phyloP scores from a whole-genome alignment of 2,888 invertebrate species.

The Lycophotia porphyrea region DNA sequence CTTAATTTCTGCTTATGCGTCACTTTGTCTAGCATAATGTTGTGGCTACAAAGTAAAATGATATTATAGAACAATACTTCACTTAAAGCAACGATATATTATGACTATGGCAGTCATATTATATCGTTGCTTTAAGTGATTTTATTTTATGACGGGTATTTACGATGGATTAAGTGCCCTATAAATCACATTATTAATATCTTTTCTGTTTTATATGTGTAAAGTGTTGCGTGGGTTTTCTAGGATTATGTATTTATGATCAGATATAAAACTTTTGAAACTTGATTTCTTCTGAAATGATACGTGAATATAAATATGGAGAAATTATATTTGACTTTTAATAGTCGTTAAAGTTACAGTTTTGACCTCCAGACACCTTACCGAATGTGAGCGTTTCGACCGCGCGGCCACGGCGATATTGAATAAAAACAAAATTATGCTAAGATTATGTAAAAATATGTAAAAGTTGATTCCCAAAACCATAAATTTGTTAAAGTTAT shows the following conservation, averaged over 20 bases:
- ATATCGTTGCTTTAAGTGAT: neutral
- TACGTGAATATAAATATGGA: neutral
- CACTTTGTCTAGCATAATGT: neutral
- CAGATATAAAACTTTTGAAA: neutral
- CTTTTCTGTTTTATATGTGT: neutral
- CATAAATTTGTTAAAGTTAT: too few relatives aligned
- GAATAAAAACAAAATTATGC: too few relatives aligned
- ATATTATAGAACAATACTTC: slow-evolving; percentile 6
- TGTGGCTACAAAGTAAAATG: neutral
- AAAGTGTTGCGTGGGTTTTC: slow-evolving; percentile 18
- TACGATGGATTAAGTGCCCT: neutral
- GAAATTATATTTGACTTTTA: slow-evolving; percentile 8
- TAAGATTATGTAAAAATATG: too few relatives aligned
- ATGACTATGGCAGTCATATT: neutral
- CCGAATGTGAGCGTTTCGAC: too few relatives aligned
- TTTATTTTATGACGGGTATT: slow-evolving; percentile 12
- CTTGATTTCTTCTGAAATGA: neutral
- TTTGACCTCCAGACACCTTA: slow-evolving; percentile 29
- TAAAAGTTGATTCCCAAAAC: too few relatives aligned
- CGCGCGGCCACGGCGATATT: too few relatives aligned
- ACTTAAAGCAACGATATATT: too few relatives aligned
- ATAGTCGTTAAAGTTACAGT: slow-evolving; percentile 4
- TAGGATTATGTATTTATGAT: slow-evolving; percentile 12
- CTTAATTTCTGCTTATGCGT: neutral
- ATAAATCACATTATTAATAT: slow-evolving; percentile 24